Evolutionary conservation across 2,113 vertebrate genomes (phyloP).

Genomic region (Indicator indicator): DNA sequence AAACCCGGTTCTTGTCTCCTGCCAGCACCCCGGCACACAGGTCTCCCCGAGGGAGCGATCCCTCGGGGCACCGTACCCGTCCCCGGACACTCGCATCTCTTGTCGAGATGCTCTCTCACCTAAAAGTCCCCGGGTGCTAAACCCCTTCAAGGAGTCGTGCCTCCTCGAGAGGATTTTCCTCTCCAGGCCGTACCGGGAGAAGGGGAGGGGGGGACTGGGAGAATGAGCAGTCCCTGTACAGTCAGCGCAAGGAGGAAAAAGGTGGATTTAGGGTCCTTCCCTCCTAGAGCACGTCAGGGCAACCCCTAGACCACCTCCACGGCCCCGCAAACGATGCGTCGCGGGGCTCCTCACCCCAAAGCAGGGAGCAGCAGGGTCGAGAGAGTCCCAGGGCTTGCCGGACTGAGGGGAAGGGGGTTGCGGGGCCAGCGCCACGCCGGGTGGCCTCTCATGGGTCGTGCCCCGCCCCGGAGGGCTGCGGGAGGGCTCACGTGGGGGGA

Average conservation of each 20-base stretch:
- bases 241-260: fast-evolving
- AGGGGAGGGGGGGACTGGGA: no score
- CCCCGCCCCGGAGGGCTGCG: conserved; percentile 62
- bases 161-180: neutral
- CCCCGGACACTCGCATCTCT: neutral
- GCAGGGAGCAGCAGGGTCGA: neutral
- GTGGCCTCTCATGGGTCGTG: conserved; percentile 35
- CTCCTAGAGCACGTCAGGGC: neutral
- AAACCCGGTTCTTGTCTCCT: neutral
- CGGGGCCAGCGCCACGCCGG: neutral
- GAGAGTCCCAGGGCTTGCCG: no score
- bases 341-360: neutral
- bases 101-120: neutral
- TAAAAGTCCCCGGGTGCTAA: neutral
- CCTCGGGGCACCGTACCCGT: neutral
- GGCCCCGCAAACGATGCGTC: fast-evolving
- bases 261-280: neutral
- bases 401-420: neutral
- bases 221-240: neutral
- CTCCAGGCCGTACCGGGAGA: neutral
- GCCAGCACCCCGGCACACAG: neutral
- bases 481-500: conserved; percentile 74
- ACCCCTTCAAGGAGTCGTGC: neutral
- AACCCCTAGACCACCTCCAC: no score
- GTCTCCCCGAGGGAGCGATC: neutral